Conservation (phyloP, 2,888 invertebrate species). For the Epistrophe eligans region DNA sequence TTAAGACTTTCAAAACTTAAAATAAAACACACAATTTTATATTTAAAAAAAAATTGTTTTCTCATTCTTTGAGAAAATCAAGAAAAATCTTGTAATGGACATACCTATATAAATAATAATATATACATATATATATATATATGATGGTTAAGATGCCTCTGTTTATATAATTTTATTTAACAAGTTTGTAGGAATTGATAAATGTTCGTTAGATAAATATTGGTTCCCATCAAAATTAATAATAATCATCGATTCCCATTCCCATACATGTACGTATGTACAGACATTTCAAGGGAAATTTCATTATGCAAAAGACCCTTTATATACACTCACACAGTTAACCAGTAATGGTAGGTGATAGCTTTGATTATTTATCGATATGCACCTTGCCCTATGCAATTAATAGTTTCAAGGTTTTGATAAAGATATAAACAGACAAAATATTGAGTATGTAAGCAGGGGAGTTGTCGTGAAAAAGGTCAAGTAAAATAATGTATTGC, state of each 20-base stretch:
- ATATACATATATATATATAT: too few species aligned
- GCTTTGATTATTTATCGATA: not conserved
- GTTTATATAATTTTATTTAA: not conserved
- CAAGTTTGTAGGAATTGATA: constrained; percentile 4
- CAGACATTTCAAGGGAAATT: not conserved
- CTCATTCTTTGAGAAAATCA: constrained; percentile 10
- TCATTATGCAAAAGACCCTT: not conserved
- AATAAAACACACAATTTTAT: not conserved
- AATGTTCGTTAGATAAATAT: not conserved
- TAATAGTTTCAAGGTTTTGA: constrained; percentile 13
- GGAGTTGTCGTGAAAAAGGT: not conserved
- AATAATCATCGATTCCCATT: constrained; percentile 8
- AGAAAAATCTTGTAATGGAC: not conserved
- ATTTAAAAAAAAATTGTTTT: not conserved
- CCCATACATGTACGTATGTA: not conserved
- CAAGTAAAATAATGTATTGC: not conserved
- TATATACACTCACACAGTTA: not conserved
- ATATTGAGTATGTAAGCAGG: not conserved
- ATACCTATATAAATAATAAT: not conserved
- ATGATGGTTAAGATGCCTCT: not conserved
- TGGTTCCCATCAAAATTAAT: constrained; percentile 19
- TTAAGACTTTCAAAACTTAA: constrained; percentile 29
- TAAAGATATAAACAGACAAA: not conserved
- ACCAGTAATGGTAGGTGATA: not conserved
- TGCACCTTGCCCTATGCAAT: constrained; percentile 9